These are phyloP conservation scores for Drosophila sp. DNA, from an alignment of 1,140 invertebrate species.

Conservation along the genomic window DNA sequence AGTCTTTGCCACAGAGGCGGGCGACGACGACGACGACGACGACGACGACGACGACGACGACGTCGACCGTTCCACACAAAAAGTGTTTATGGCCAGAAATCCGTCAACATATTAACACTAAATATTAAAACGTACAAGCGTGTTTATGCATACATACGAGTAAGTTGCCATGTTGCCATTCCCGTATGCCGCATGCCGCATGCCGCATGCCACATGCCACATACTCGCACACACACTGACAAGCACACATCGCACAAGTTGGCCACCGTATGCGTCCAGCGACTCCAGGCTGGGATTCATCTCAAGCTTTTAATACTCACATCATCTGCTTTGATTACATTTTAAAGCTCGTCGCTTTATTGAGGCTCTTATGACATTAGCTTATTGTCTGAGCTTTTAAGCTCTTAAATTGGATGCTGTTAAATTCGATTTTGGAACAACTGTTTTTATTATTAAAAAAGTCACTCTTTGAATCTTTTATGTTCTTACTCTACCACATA, in stretches of 20 bases:
- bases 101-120: slow-evolving; percentile 84
- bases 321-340: slow-evolving; percentile 4
- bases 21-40: neutral
- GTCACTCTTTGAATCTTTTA: too few relatives aligned
- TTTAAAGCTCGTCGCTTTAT: neutral
- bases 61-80: slow-evolving; percentile 72
- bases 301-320: slow-evolving; percentile 17
- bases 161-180: slow-evolving; percentile 2
- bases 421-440: too few relatives aligned
- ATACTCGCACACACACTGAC: neutral
- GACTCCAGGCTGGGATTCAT: slow-evolving; percentile 12
- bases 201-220: neutral
- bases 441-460: too few relatives aligned
- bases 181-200: neutral
- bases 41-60: slow-evolving; percentile 27
- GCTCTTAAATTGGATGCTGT: neutral
- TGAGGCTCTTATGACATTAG: neutral
- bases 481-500: too few relatives aligned
- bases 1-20: slow-evolving; percentile 12
- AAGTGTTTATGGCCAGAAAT: slow-evolving; percentile 83
- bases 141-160: slow-evolving; percentile 73
- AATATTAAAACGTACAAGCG: slow-evolving; percentile 83
- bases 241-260: neutral
- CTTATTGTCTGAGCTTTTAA: neutral
- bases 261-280: slow-evolving; percentile 10